Evolutionary conservation across 2,888 invertebrate species (phyloP).

Genomic region (Graphium colonna): DNA sequence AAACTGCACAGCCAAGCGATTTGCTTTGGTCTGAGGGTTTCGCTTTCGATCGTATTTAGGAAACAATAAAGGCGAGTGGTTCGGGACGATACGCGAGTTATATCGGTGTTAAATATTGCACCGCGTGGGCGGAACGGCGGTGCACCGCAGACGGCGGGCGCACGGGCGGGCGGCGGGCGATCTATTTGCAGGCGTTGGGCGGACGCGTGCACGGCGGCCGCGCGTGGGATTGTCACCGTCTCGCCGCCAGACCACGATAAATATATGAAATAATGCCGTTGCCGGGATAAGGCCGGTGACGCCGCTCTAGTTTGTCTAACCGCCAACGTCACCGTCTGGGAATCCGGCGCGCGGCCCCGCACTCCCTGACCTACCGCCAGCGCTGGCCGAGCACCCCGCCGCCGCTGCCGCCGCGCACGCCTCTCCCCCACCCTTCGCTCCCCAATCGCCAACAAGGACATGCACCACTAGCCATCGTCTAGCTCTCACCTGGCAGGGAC

Average conservation of each 20-base stretch:
- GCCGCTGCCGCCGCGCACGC: constrained; percentile 31
- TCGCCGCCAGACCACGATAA: constrained; percentile 75
- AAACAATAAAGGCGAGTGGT: neutral
- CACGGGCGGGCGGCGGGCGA: constrained; percentile 22
- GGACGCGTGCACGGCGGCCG: constrained; percentile 47
- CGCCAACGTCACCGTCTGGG: constrained; percentile 75
- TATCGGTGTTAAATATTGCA: constrained; percentile 10
- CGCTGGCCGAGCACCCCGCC: constrained; percentile 34
- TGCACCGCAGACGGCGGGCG: neutral
- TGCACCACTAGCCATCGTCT: too few species aligned
- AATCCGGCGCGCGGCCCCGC: constrained; percentile 62
- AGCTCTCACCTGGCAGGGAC: too few species aligned
- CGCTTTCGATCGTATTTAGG: neutral
- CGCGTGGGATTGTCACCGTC: constrained; percentile 74
- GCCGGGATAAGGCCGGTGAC: constrained; percentile 68
- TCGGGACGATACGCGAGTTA: constrained; percentile 3
- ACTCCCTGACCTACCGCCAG: constrained; percentile 76
- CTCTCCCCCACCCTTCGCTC: constrained; percentile 23
- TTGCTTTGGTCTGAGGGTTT: neutral
- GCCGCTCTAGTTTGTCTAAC: constrained; percentile 75
- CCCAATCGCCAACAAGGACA: neutral
- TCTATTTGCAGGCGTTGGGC: constrained; percentile 56
- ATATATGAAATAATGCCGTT: constrained; percentile 70
- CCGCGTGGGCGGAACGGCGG: constrained; percentile 10
- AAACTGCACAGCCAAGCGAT: too few species aligned